A percentile compares a stretch with the other conserved stretches of the same genome.
These are phyloP conservation scores for Dermolepida albohirtum DNA, from an alignment of 2,888 invertebrate species.

Conservation along the genomic window DNA sequence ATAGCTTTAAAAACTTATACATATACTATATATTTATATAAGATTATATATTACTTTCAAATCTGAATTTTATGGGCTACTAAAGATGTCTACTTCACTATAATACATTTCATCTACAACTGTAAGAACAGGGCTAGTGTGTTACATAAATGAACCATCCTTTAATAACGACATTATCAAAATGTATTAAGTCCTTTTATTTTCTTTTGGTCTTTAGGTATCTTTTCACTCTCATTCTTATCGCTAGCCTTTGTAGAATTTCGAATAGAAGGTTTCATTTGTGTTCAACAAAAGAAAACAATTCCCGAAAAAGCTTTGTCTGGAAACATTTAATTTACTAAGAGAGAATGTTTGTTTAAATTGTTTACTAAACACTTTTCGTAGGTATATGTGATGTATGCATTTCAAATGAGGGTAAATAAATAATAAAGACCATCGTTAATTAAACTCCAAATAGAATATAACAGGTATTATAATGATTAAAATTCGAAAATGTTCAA, in stretches of 20 bases:
- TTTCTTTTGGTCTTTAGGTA: conserved; percentile 37
- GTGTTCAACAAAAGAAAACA: conserved; percentile 51
- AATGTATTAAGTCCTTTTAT: conserved; percentile 38
- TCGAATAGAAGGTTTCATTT: conserved; percentile 49
- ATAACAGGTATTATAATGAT: too few species aligned
- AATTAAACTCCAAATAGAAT: too few species aligned
- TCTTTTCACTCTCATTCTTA: conserved; percentile 44
- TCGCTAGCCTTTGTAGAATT: conserved; percentile 41
- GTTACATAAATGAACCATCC: conserved; percentile 17
- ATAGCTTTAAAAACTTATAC: too few species aligned
- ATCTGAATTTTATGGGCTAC: too few species aligned
- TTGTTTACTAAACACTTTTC: conserved; percentile 2
- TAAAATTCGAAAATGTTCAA: too few species aligned
- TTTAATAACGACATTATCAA: conserved; percentile 35
- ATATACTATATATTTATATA: too few species aligned
- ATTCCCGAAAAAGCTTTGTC: conserved; percentile 44
- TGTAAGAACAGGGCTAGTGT: not conserved
- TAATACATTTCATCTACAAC: not conserved
- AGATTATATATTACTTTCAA: too few species aligned
- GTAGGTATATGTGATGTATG: not conserved
- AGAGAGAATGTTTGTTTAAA: conserved; percentile 25
- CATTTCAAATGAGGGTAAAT: not conserved
- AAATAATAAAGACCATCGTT: too few species aligned
- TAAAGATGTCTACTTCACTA: not conserved
- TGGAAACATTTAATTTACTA: conserved; percentile 14